Conservation (phyloP, 2,888 invertebrate genomes). For the Eupithecia insigniata region DNA sequence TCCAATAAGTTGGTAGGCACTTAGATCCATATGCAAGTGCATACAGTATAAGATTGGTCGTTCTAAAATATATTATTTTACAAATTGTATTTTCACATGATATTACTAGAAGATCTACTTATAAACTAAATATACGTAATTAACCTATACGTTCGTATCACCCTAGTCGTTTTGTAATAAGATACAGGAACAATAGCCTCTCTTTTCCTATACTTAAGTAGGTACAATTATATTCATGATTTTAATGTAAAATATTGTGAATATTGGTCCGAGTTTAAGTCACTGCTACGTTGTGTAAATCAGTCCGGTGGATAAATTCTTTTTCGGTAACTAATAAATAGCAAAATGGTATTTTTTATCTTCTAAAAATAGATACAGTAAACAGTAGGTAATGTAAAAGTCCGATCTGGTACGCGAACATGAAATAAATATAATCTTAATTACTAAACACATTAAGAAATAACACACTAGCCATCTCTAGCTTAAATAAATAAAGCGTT, state of each 20-base stretch:
- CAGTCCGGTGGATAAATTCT: neutral
- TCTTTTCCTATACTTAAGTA: neutral
- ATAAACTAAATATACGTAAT: neutral
- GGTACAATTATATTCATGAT: neutral
- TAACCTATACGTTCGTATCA: constrained; percentile 8
- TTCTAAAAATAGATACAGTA: neutral
- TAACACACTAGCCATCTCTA: constrained; percentile 35
- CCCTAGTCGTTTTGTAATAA: constrained; percentile 7
- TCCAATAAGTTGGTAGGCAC: neutral
- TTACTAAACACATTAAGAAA: constrained; percentile 10
- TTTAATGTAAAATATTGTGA: neutral
- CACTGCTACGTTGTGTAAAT: neutral
- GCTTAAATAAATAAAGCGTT: constrained; percentile 80
- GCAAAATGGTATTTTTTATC: neutral
- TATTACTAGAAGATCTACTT: neutral
- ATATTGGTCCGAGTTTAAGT: constrained; percentile 3
- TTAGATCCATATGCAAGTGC: neutral
- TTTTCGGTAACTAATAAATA: constrained; percentile 14
- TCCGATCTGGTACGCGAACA: neutral
- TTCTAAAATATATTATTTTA: constrained; percentile 1
- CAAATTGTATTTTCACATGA: neutral
- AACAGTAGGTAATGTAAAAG: neutral
- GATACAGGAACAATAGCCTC: constrained; percentile 13
- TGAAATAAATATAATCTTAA: constrained; percentile 14
- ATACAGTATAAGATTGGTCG: neutral